A percentile compares a stretch with the other conserved stretches of the same genome.
phyloP scores from a whole-genome alignment of 2,797 vertebrate genomes.

The Pteronotus mesoamericanus region DNA sequence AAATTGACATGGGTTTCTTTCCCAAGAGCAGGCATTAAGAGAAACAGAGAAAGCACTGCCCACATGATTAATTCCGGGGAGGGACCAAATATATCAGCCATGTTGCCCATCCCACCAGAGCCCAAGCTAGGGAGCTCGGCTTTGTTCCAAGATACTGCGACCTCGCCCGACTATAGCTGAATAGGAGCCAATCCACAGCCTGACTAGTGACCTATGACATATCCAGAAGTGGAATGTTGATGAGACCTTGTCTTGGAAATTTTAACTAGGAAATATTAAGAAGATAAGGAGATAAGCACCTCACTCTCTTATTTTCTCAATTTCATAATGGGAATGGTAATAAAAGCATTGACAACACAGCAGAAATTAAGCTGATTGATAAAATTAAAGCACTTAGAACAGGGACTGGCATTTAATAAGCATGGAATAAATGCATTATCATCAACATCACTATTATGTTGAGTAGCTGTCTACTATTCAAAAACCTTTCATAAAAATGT shows the following conservation, averaged over 20 bases:
- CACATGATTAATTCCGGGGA: neutral
- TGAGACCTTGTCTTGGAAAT: neutral
- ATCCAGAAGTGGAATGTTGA: neutral
- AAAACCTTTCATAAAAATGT: neutral
- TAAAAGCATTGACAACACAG: neutral
- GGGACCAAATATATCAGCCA: neutral
- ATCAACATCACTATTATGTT: neutral
- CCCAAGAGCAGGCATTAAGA: neutral
- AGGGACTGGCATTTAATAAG: neutral
- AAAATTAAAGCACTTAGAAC: neutral
- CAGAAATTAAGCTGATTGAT: neutral
- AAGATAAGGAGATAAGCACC: neutral
- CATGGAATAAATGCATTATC: neutral
- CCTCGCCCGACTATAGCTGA: neutral
- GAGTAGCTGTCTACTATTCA: neutral
- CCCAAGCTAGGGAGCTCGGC: neutral
- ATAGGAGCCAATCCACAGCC: neutral
- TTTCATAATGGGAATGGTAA: neutral
- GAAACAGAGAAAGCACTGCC: neutral
- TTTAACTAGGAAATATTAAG: neutral
- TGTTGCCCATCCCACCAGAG: neutral
- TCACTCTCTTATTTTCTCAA: neutral
- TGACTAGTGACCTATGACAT: neutral
- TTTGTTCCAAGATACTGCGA: neutral
- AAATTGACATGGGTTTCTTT: neutral